A percentile compares a stretch with the other conserved stretches of the same genome.
phyloP scores from a whole-genome alignment of 37 sponge, comb jelly and placozoan species.

The Diacarnus erythraeanus region DNA sequence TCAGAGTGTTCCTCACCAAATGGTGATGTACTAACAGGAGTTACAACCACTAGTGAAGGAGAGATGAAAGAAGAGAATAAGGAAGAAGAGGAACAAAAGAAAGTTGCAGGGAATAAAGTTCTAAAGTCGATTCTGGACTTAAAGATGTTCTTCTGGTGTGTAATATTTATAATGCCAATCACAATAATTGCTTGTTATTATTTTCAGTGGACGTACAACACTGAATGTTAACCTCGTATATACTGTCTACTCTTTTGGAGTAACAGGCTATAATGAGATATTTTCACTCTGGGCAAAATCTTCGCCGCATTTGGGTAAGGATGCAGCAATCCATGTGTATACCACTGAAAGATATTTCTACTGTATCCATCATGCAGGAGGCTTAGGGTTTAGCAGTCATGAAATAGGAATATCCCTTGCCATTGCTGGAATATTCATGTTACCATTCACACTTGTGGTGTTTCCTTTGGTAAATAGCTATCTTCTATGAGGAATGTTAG shows the following conservation, averaged over 20 bases:
- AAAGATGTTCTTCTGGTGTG: constrained; percentile 45
- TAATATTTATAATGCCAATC: background rate
- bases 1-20: background rate
- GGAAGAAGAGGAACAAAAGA: background rate
- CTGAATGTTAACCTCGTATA: constrained; percentile 34
- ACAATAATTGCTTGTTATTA: background rate
- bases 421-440: constrained; percentile 39
- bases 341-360: too few relatives aligned
- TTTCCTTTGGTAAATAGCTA: constrained; percentile 64
- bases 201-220: constrained; percentile 29
- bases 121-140: too few relatives aligned
- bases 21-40: background rate
- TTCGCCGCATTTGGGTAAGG: constrained; percentile 42
- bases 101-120: background rate
- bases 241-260: constrained; percentile 56
- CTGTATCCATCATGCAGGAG: constrained; percentile 70
- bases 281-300: constrained; percentile 62
- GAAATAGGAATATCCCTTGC: constrained; percentile 65
- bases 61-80: background rate
- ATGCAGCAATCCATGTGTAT: too few relatives aligned
- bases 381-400: constrained; percentile 55
- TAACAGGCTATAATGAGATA: constrained; percentile 75
- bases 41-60: background rate
- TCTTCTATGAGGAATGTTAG: background rate
- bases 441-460: constrained; percentile 41